Conservation (phyloP, 2,113 vertebrate genomes). For the Acrocephalus arundinaceus region DNA sequence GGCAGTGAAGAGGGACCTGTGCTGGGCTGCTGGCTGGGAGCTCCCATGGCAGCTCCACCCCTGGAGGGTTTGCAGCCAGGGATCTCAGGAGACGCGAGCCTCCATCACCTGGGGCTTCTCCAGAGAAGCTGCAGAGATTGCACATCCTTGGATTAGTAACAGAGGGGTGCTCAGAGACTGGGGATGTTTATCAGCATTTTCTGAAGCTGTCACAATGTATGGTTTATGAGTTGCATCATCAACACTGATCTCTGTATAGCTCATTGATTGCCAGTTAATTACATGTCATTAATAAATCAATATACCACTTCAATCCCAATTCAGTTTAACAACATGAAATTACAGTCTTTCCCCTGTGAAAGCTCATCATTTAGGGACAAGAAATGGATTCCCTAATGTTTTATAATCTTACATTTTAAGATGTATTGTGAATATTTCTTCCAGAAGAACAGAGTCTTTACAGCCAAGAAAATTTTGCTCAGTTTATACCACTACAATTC, state of each 20-base stretch:
- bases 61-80: not conserved
- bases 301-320: not conserved
- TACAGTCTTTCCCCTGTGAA: not conserved
- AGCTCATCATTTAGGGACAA: not conserved
- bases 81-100: not conserved
- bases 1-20: accelerated
- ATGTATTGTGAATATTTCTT: not conserved
- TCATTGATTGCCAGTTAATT: not conserved
- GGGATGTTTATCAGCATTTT: not conserved
- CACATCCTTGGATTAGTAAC: too few relatives aligned
- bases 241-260: not conserved
- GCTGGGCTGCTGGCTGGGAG: accelerated
- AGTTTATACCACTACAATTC: not conserved
- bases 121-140: accelerated
- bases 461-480: not conserved
- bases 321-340: not conserved
- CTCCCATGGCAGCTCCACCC: accelerated
- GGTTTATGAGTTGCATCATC: not conserved
- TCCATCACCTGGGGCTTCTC: not conserved
- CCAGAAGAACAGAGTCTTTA: not conserved
- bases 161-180: not conserved
- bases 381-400: not conserved
- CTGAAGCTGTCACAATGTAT: accelerated
- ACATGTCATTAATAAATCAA: not conserved
- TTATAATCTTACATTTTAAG: not conserved